Base-by-base conservation (phyloP, 1,140 invertebrate species). In the Drosophila erecta region DNA sequence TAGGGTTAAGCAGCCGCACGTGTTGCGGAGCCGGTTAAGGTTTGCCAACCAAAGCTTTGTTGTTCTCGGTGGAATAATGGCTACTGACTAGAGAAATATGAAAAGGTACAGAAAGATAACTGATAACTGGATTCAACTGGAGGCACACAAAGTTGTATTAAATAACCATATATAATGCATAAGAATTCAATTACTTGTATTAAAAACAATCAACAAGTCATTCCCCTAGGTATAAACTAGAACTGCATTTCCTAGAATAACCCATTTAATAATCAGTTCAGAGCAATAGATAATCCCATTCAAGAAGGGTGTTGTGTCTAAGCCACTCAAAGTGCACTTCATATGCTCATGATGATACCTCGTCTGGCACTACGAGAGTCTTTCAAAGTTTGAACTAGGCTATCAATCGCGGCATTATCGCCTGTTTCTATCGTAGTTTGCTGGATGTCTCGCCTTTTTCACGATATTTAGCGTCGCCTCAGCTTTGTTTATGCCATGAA, bases 401-500 rank as follows among this genome's bases (percentile, higher is more conserved):
- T 44, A 70, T 70, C 66, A 70, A 57, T 70, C 41, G 30, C 8
- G 50, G 41, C 33, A 70, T 6, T 70, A 41, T 54, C 64, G 8
- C 27, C 24, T 30, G 5, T 30, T 58, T 24, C 49, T 49, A 46
- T 44, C 35, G 59, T 50, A 38, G 41, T 56, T 67, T 43, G 64
- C 66, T 71, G 55, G 50, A 57, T 53, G 54, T 79, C 69, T 74
- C 62, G 66, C 62, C 71, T 73, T 76, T 69, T 81, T 76, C 60
- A 77, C 76, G 76, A 89, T 87, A 84, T 87, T 89, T 87, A 87
- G 84, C 79, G 84, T 59, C 79, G 72, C 64, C 75, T 67, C 64
- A 37, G 76, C 60, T 84, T 89, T 89, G 81, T 87, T 90, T 90
- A 90, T 70, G 79, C 79, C 51, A 78, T 81, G 73, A 91, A 91